Conservation (phyloP, 2,888 invertebrate species). For the Drosophila putrida region DNA sequence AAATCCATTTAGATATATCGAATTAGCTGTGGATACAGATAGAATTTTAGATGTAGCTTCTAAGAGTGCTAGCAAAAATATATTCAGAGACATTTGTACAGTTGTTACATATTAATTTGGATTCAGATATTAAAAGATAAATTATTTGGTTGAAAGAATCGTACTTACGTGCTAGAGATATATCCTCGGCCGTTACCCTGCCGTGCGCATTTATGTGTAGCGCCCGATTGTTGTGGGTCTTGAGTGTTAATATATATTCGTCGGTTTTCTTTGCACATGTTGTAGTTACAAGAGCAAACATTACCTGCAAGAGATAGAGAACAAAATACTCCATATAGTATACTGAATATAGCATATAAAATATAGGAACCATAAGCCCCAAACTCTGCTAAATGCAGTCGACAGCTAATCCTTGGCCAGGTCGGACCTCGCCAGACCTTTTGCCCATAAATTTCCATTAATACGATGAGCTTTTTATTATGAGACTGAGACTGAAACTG, state of each 20-base stretch:
- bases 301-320: constrained; percentile 69
- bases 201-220: constrained; percentile 83
- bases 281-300: constrained; percentile 83
- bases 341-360: neutral
- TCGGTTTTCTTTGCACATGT: constrained; percentile 83
- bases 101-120: no score
- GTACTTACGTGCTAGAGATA: constrained; percentile 84
- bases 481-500: constrained; percentile 22
- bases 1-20: no score
- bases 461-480: constrained; percentile 65
- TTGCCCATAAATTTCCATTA: constrained; percentile 74
- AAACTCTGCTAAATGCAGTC: constrained; percentile 19
- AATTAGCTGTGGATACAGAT: neutral
- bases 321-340: constrained; percentile 6
- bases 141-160: constrained; percentile 6
- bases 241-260: constrained; percentile 83
- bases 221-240: constrained; percentile 80
- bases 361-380: constrained; percentile 18
- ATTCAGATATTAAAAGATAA: no score
- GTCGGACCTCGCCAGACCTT: constrained; percentile 22
- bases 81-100: no score
- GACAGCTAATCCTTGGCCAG: constrained; percentile 43
- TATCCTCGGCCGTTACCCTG: constrained; percentile 83
- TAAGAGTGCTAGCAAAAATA: no score
- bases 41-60: no score